Conservation (phyloP, 2,113 vertebrate species). For the Oophaga pumilio region DNA sequence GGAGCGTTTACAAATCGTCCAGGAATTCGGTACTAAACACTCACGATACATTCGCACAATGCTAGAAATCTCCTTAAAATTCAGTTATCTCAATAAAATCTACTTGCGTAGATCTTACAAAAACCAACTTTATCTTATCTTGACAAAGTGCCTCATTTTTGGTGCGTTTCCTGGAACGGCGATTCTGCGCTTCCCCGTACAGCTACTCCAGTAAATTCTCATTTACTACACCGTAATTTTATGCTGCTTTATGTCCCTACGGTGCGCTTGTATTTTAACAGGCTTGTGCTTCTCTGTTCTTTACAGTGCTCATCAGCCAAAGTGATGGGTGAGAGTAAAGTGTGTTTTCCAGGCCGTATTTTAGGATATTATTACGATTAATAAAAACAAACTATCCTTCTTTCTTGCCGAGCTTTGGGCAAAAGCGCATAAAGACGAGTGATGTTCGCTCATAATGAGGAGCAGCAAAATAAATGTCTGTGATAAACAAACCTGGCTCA, state of each 20-base stretch:
- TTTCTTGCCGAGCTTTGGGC: constrained; percentile 53
- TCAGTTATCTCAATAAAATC: constrained; percentile 18
- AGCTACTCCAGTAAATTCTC: constrained; percentile 50
- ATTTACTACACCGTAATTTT: constrained; percentile 53
- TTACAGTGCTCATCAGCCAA: constrained; percentile 60
- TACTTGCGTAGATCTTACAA: neutral
- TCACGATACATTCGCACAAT: neutral
- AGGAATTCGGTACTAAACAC: neutral
- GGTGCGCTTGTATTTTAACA: constrained; percentile 38
- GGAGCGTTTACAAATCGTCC: neutral
- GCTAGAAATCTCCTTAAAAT: neutral
- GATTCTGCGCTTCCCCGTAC: neutral
- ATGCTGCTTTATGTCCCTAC: constrained; percentile 31
- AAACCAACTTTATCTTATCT: neutral
- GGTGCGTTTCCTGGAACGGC: neutral
- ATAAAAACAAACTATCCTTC: constrained; percentile 57
- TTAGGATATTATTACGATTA: constrained; percentile 54
- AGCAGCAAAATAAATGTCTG: constrained; percentile 9
- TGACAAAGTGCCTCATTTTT: constrained; percentile 41
- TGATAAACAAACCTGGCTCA: constrained; percentile 31
- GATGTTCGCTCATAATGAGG: constrained; percentile 30
- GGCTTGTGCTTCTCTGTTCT: constrained; percentile 40
- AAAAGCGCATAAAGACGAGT: neutral
- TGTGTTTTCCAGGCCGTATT: constrained; percentile 55
- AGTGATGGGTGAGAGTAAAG: constrained; percentile 36